A percentile compares a stretch with the other conserved stretches of the same genome.
phyloP scores from a whole-genome alignment of 2,797 vertebrate species.

The Zenarchopterus dispar region DNA sequence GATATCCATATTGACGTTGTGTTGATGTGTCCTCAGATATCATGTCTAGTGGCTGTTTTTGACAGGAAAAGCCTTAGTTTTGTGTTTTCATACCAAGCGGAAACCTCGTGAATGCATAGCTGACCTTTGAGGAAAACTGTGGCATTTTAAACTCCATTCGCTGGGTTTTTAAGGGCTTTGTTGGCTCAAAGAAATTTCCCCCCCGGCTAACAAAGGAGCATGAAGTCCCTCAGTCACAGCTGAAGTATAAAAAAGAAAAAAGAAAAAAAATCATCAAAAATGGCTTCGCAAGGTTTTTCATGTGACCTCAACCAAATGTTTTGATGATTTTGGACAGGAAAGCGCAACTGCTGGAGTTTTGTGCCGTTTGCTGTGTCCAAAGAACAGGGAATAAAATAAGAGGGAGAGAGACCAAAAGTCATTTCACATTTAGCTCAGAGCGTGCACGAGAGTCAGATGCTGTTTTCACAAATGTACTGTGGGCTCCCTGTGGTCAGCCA shows the following conservation, averaged over 20 bases:
- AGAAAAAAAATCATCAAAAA: slow-evolving; percentile 9
- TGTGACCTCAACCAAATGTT: neutral
- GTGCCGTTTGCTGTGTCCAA: neutral
- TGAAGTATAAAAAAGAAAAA: no score
- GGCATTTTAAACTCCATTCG: neutral
- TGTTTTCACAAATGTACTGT: slow-evolving; percentile 2
- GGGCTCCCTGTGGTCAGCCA: slow-evolving; percentile 2
- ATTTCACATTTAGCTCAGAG: neutral
- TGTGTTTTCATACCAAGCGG: slow-evolving; percentile 1
- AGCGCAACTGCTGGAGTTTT: neutral
- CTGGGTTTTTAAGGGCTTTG: slow-evolving; percentile 16
- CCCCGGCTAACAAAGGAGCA: neutral
- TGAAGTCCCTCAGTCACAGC: neutral
- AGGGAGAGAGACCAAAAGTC: neutral
- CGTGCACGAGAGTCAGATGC: neutral
- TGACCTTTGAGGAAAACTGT: neutral
- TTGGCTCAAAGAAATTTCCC: slow-evolving; percentile 3
- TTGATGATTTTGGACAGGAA: slow-evolving; percentile 11
- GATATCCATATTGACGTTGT: neutral
- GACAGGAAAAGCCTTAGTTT: neutral
- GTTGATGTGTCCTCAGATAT: neutral
- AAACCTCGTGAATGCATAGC: slow-evolving; percentile 9
- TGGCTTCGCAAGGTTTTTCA: slow-evolving; percentile 17
- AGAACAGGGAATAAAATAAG: no score
- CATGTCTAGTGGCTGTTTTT: neutral